Evolutionary conservation across 2,888 invertebrate genomes (phyloP).

Genomic region (Anagyrus pseudococci): DNA sequence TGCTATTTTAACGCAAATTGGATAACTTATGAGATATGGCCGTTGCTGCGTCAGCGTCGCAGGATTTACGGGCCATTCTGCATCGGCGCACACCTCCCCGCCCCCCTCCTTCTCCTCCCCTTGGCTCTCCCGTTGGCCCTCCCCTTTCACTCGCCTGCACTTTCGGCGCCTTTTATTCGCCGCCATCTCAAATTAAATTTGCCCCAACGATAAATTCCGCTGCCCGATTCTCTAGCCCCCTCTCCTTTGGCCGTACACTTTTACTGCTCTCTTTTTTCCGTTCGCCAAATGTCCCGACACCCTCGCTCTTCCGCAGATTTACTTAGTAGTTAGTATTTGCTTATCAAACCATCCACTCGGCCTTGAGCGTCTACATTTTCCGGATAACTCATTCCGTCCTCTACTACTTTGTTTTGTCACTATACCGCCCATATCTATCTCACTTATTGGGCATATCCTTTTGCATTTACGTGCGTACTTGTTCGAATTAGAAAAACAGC

Average conservation of each 20-base stretch:
- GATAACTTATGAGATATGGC: constrained; percentile 60
- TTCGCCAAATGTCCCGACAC: too few species aligned
- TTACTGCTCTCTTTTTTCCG: constrained; percentile 8
- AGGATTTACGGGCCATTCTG: constrained; percentile 58
- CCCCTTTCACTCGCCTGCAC: too few species aligned
- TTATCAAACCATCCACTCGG: constrained; percentile 1
- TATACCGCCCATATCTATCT: too few species aligned
- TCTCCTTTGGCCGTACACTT: too few species aligned
- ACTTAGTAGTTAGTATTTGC: constrained; percentile 13
- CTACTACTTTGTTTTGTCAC: too few species aligned
- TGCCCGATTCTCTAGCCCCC: background rate
- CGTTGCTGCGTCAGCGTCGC: constrained; percentile 55
- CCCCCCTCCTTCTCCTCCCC: constrained; percentile 36
- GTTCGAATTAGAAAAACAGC: constrained; percentile 25
- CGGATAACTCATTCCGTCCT: too few species aligned
- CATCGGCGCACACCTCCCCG: constrained; percentile 43
- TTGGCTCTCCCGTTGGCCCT: too few species aligned
- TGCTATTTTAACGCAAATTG: constrained; percentile 59
- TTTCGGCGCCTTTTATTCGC: constrained; percentile 37
- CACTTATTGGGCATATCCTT: too few species aligned
- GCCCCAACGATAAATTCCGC: constrained; percentile 46
- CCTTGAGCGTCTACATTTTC: too few species aligned
- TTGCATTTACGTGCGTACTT: too few species aligned
- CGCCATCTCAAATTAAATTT: constrained; percentile 48
- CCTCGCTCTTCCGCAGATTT: constrained; percentile 4